Conservation (phyloP, 2,113 vertebrate species). For the Scopus umbretta region DNA sequence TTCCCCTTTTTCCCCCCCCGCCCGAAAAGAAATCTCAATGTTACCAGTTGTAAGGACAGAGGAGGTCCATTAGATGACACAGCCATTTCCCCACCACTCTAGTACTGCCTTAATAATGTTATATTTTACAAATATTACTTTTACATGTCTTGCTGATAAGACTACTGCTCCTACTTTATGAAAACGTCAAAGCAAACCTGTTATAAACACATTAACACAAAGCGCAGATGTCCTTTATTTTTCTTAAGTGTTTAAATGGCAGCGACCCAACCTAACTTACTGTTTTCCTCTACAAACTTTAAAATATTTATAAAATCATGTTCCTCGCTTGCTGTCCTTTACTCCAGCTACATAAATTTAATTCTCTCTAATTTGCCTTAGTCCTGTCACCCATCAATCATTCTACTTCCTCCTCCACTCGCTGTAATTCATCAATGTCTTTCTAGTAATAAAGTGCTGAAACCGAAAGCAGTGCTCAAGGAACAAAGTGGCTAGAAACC, state of each 20-base stretch:
- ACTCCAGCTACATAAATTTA: background rate
- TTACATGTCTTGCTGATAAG: background rate
- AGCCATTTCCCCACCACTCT: background rate
- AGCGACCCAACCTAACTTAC: background rate
- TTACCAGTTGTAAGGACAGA: background rate
- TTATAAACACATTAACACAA: background rate
- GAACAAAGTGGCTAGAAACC: background rate
- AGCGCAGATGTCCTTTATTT: background rate
- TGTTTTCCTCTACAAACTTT: background rate
- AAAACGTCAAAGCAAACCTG: background rate
- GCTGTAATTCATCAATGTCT: background rate
- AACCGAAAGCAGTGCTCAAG: background rate
- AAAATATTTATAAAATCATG: background rate
- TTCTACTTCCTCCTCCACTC: background rate
- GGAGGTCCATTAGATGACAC: background rate
- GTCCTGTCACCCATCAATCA: conserved; percentile 11
- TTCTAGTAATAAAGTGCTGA: background rate
- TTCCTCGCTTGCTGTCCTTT: background rate
- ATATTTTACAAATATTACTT: background rate
- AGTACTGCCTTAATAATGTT: background rate
- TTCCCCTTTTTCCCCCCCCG: fast-evolving
- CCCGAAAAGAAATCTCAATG: background rate
- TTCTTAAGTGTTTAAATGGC: background rate
- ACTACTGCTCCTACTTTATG: background rate
- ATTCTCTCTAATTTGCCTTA: background rate